phyloP scores from a whole-genome alignment of 1,140 invertebrate species.

The Macrotrachela quadricornifera region DNA sequence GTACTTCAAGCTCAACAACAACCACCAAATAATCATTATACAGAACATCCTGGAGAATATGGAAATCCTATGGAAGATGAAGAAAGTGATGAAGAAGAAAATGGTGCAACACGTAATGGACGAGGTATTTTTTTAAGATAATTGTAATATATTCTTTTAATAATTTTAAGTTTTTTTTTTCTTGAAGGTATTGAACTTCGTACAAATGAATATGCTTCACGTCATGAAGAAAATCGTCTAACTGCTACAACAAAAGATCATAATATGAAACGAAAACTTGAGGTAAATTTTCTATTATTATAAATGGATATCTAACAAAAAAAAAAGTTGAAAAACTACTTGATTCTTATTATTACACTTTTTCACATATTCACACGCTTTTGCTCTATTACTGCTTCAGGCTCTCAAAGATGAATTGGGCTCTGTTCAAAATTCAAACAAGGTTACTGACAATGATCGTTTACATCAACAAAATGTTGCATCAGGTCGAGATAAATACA shows the following conservation, averaged over 20 bases:
- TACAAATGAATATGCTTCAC: slow-evolving; percentile 12
- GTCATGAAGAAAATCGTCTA: slow-evolving; percentile 21
- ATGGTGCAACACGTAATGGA: slow-evolving; percentile 2
- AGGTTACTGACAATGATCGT: slow-evolving; percentile 33
- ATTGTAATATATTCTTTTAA: slow-evolving; percentile 5
- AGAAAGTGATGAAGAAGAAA: slow-evolving; percentile 8
- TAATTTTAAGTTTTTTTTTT: slow-evolving; percentile 13
- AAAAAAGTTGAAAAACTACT: not conserved
- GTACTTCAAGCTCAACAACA: no score
- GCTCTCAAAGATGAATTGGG: slow-evolving; percentile 14
- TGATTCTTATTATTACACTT: not conserved
- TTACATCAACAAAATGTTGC: slow-evolving; percentile 73
- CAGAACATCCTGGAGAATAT: no score
- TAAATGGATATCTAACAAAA: slow-evolving; percentile 1
- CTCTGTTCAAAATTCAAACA: slow-evolving; percentile 71
- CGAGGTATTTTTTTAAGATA: not conserved
- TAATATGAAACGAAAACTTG: slow-evolving; percentile 21
- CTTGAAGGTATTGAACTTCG: slow-evolving; percentile 48
- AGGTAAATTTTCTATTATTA: no score
- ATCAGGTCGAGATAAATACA: slow-evolving; percentile 94
- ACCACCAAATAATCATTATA: no score
- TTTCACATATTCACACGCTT: not conserved
- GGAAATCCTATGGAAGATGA: not conserved
- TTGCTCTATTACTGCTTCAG: slow-evolving; percentile 10
- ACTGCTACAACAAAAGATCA: slow-evolving; percentile 20